A percentile compares a stretch with the other conserved stretches of the same genome.
phyloP scores from a whole-genome alignment of 2,888 invertebrate species.

The Punctoribates punctum region DNA sequence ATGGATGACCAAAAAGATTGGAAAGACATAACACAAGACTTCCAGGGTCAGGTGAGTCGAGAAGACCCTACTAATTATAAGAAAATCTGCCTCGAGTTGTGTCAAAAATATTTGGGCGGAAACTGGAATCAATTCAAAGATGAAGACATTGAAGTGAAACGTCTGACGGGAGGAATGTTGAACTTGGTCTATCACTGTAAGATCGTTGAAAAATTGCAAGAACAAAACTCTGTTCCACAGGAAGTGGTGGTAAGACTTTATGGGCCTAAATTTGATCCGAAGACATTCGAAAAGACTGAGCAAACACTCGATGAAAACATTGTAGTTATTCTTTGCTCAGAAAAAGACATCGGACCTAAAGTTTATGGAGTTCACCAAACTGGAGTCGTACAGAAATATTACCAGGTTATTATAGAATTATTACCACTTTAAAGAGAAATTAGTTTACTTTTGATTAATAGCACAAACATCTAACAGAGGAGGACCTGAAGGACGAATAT shows the following conservation, averaged over 20 bases:
- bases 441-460: too few relatives aligned
- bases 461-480: too few relatives aligned
- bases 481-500: too few relatives aligned
- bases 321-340: neutral
- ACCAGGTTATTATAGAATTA: too few relatives aligned
- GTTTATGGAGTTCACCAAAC: slow-evolving; percentile 93
- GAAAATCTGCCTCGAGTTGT: neutral
- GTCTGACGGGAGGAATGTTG: slow-evolving; percentile 11
- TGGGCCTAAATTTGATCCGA: neutral
- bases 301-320: neutral
- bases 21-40: too few relatives aligned
- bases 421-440: too few relatives aligned
- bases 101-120: neutral
- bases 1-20: too few relatives aligned
- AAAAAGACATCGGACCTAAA: slow-evolving; percentile 66
- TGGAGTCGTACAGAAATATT: slow-evolving; percentile 87
- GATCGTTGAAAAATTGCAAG: neutral
- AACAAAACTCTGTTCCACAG: neutral
- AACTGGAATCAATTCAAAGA: neutral
- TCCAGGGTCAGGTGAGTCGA: too few relatives aligned
- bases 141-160: neutral
- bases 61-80: neutral
- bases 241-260: slow-evolving; percentile 26
- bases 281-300: neutral
- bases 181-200: slow-evolving; percentile 12